phyloP scores from a whole-genome alignment of 2,797 vertebrate genomes.

The Etheostoma perlongum region DNA sequence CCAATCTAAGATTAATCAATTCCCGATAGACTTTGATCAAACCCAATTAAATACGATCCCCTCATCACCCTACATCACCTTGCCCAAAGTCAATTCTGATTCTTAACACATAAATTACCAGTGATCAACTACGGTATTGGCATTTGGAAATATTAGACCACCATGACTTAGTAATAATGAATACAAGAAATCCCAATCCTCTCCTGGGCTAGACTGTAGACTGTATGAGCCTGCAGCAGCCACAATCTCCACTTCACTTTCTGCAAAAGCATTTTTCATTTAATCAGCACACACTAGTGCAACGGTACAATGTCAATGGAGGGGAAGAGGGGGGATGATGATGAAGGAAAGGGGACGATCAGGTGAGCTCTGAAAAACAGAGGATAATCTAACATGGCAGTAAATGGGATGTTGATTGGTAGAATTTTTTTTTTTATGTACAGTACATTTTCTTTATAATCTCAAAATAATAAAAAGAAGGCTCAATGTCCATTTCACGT shows the following conservation, averaged over 20 bases:
- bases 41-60: constrained; percentile 60
- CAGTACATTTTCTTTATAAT: not conserved
- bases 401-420: not conserved
- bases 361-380: constrained; percentile 12
- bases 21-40: constrained; percentile 66
- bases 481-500: not conserved
- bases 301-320: constrained; percentile 39
- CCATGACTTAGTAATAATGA: constrained; percentile 66
- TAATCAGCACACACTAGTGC: constrained; percentile 45
- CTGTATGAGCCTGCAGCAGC: constrained; percentile 48
- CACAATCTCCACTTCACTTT: constrained; percentile 56
- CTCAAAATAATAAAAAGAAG: not conserved
- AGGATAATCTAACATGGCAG: not conserved
- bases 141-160: constrained; percentile 42
- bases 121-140: constrained; percentile 48
- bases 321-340: constrained; percentile 2
- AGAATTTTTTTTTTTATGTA: constrained; percentile 13
- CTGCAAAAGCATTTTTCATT: constrained; percentile 46
- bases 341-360: constrained; percentile 15
- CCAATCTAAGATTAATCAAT: constrained; percentile 63
- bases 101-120: constrained; percentile 48
- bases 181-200: constrained; percentile 64
- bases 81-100: constrained; percentile 51
- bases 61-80: constrained; percentile 46
- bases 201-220: constrained; percentile 58